Evolutionary conservation across 1,140 invertebrate genomes (phyloP).

Genomic region (Drosophila subobscura): DNA sequence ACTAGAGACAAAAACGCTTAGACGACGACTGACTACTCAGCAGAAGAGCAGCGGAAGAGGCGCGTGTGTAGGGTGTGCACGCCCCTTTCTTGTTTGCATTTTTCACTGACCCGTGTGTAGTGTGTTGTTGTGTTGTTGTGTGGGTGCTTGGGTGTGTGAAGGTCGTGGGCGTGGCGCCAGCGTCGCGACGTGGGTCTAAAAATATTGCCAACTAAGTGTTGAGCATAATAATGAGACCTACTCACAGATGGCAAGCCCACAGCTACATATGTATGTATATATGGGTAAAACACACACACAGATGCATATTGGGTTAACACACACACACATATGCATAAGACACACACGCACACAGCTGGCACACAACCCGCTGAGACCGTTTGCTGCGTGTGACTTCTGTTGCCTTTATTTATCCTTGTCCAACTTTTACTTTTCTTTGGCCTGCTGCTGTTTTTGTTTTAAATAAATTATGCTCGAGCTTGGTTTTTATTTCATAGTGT

Average conservation of each 20-base stretch:
- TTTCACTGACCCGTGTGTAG: conserved; percentile 11
- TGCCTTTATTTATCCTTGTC: conserved; percentile 35
- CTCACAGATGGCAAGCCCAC: conserved; percentile 28
- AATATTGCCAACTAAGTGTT: conserved; percentile 71
- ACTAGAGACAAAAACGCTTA: conserved; percentile 62
- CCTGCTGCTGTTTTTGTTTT: conserved; percentile 50
- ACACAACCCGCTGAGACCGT: conserved; percentile 11
- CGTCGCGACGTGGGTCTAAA: conserved; percentile 35
- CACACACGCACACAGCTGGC: conserved; percentile 1
- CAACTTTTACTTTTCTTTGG: conserved; percentile 49
- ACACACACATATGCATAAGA: background rate
- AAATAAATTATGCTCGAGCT: conserved; percentile 62
- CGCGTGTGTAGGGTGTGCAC: conserved; percentile 9
- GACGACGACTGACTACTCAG: conserved; percentile 50
- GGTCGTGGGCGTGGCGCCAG: conserved; percentile 57
- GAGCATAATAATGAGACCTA: conserved; percentile 73
- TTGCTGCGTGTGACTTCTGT: conserved; percentile 25
- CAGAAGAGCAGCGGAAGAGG: conserved; percentile 15
- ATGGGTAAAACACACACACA: conserved; percentile 10
- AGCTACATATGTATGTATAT: no score
- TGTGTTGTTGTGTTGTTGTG: background rate
- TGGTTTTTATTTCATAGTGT: conserved; percentile 39
- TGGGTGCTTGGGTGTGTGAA: conserved; percentile 40
- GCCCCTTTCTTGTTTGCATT: conserved; percentile 57
- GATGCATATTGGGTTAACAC: background rate